Conservation (phyloP, 2,113 vertebrate genomes). For the Hymenochirus boettgeri region DNA sequence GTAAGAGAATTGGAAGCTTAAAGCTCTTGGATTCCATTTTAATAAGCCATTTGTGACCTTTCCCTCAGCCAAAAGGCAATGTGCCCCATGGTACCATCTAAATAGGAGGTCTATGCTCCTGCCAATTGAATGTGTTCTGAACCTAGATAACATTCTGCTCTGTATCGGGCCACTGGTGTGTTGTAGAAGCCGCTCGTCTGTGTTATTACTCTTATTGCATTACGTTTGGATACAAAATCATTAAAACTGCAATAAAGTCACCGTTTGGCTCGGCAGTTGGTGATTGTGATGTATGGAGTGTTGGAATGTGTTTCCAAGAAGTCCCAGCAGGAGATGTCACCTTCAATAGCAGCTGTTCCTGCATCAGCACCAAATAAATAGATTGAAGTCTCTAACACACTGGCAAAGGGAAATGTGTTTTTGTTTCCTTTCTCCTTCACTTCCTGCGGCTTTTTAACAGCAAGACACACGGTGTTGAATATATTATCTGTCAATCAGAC, state of each 20-base stretch:
- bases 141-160: neutral
- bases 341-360: neutral
- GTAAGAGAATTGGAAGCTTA: too few relatives aligned
- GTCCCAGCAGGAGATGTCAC: neutral
- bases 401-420: neutral
- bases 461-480: too few relatives aligned
- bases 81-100: neutral
- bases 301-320: neutral
- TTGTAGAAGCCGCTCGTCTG: neutral
- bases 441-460: too few relatives aligned
- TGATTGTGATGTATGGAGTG: neutral
- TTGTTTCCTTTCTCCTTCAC: too few relatives aligned
- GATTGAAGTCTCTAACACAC: too few relatives aligned
- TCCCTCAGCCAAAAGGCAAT: conserved; percentile 1
- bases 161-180: neutral
- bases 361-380: too few relatives aligned
- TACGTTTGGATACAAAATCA: conserved; percentile 2
- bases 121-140: neutral
- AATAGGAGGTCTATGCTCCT: conserved; percentile 17
- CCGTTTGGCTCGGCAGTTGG: neutral
- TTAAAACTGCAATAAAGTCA: conserved; percentile 5
- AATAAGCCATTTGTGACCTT: conserved; percentile 5
- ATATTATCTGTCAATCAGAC: too few relatives aligned
- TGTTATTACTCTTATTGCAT: conserved; percentile 16
- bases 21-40: too few relatives aligned